phyloP scores from a whole-genome alignment of 2,113 vertebrate genomes.

The Dinomys branickii region DNA sequence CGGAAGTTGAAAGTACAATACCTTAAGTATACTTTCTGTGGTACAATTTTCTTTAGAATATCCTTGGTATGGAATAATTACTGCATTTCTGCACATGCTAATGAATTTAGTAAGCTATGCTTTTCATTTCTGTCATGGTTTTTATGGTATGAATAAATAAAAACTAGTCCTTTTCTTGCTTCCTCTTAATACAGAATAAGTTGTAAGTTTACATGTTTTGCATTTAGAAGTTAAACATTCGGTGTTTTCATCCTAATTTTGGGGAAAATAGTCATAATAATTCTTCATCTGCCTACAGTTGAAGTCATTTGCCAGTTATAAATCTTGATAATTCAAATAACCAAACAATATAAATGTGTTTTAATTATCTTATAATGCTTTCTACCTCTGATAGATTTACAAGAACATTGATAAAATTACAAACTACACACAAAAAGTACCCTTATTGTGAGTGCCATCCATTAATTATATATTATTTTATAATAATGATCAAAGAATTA shows the following conservation, averaged over 20 bases:
- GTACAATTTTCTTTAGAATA: slow-evolving; percentile 71
- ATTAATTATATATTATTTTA: not conserved
- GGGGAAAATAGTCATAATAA: slow-evolving; percentile 34
- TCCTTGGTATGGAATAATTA: slow-evolving; percentile 73
- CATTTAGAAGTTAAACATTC: slow-evolving; percentile 58
- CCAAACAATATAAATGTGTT: not conserved
- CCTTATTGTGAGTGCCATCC: not conserved
- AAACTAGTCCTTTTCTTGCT: slow-evolving; percentile 55
- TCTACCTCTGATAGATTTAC: not conserved
- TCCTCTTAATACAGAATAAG: slow-evolving; percentile 24
- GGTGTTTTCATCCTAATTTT: not conserved
- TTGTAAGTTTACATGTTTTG: slow-evolving; percentile 37
- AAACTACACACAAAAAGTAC: not conserved
- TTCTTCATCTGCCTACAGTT: not conserved
- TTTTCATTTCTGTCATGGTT: slow-evolving; percentile 58
- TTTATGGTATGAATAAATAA: slow-evolving; percentile 43
- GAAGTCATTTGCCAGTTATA: not conserved
- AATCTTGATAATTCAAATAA: slow-evolving; percentile 59
- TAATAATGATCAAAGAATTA: not conserved
- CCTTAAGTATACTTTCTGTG: slow-evolving; percentile 77
- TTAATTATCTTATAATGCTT: not conserved
- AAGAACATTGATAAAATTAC: not conserved
- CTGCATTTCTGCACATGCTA: slow-evolving; percentile 50
- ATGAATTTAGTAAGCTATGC: slow-evolving; percentile 56
- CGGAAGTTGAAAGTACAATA: slow-evolving; percentile 71